phyloP scores from a whole-genome alignment of 2,797 vertebrate genomes.

The Rhinoraja longicauda region DNA sequence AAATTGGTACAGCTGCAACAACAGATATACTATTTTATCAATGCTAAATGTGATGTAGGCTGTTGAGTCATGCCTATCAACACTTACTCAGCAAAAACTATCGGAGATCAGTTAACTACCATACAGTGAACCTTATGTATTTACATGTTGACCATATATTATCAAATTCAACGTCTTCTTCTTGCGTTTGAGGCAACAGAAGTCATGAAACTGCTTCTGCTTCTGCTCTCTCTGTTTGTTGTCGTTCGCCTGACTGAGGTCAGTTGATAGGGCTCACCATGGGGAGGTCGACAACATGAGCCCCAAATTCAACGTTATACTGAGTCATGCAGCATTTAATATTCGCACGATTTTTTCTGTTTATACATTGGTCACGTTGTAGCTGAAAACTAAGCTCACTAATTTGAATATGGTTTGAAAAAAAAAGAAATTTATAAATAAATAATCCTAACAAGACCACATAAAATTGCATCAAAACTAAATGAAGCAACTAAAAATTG shows the following conservation, averaged over 20 bases:
- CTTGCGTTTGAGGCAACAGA: too few species aligned
- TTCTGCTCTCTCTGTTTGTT: too few species aligned
- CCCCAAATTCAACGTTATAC: not conserved
- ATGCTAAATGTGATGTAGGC: not conserved
- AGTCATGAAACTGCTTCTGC: too few species aligned
- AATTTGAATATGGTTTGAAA: not conserved
- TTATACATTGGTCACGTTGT: not conserved
- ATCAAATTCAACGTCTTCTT: not conserved
- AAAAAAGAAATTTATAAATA: not conserved
- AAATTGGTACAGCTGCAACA: not conserved
- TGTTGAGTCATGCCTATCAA: not conserved
- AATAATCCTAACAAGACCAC: not conserved
- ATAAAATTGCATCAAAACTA: not conserved
- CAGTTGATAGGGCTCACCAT: too few species aligned
- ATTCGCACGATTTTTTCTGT: too few species aligned
- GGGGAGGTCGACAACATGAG: too few species aligned
- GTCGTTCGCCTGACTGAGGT: too few species aligned
- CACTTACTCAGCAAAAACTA: conserved; percentile 26
- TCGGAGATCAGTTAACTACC: not conserved
- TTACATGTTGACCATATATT: not conserved
- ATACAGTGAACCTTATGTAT: not conserved
- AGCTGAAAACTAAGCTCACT: not conserved
- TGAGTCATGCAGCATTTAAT: not conserved
- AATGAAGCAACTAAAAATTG: not conserved
- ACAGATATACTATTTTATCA: conserved; percentile 26